Percentiles rank a stretch among this genome's conserved stretches.
Conservation (phyloP, 1,140 invertebrate species). For the Drosophila littoralis region DNA sequence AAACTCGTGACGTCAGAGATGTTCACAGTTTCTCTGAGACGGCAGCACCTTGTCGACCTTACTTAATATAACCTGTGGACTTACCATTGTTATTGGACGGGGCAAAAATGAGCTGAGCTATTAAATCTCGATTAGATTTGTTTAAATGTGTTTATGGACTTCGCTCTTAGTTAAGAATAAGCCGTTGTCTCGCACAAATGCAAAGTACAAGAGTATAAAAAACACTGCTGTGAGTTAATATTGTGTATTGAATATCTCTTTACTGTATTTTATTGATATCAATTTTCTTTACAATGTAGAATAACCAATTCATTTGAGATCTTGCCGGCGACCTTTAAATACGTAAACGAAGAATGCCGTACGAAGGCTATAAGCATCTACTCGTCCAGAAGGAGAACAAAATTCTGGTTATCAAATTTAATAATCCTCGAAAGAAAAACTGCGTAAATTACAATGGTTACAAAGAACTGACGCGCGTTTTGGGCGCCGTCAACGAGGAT, state of each 20-base stretch:
- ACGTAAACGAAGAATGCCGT: conserved; percentile 43
- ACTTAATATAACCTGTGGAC: neutral
- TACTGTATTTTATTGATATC: too few species aligned
- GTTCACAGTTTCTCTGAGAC: neutral
- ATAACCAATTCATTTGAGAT: neutral
- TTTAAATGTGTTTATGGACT: neutral
- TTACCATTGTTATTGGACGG: neutral
- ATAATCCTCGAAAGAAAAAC: conserved; percentile 92
- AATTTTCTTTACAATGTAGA: too few species aligned
- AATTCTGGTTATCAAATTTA: conserved; percentile 87
- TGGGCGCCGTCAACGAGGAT: conserved; percentile 61
- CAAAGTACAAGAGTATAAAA: neutral
- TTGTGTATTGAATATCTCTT: too few species aligned
- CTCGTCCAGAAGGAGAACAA: conserved; percentile 65
- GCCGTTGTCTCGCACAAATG: neutral
- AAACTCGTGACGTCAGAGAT: neutral
- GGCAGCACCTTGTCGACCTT: neutral
- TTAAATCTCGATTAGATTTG: neutral
- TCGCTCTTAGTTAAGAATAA: neutral
- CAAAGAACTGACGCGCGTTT: conserved; percentile 51
- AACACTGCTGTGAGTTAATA: neutral
- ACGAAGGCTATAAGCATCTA: conserved; percentile 53
- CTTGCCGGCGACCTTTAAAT: neutral
- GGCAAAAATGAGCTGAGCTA: neutral
- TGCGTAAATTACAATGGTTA: conserved; percentile 86